Percentiles rank a stretch among this genome's conserved stretches.
phyloP scores from a whole-genome alignment of 2,888 invertebrate species.

The Cosmorhoe ocellata region DNA sequence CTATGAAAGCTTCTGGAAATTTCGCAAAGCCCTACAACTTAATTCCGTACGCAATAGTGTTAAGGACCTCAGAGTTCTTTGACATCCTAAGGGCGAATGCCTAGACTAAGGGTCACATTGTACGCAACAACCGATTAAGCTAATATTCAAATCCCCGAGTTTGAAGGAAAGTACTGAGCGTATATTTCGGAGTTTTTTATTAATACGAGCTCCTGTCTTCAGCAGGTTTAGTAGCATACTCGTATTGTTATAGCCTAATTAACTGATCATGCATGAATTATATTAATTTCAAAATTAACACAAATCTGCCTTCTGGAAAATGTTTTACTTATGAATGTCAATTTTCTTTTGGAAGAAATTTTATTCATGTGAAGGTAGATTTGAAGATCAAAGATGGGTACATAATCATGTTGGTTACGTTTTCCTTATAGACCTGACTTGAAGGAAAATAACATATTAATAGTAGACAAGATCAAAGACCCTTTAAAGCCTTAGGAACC shows the following conservation, averaged over 20 bases:
- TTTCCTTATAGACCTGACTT: neutral
- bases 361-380: neutral
- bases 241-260: no score
- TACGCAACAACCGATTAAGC: constrained; percentile 24
- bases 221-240: no score
- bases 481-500: no score
- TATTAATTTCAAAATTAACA: no score
- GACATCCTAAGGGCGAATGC: constrained; percentile 38
- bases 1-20: neutral
- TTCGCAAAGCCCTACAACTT: constrained; percentile 15
- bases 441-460: no score
- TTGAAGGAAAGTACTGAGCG: neutral
- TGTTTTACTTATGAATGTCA: no score
- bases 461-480: no score
- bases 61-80: constrained; percentile 41
- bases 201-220: no score
- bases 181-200: no score
- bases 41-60: constrained; percentile 40
- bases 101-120: constrained; percentile 44
- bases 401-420: neutral
- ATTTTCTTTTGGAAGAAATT: neutral
- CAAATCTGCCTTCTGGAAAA: no score
- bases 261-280: no score
- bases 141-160: neutral
- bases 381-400: neutral